Evolutionary conservation across 2,797 vertebrate species (phyloP).

Genomic region (Pseudochirops corinnae): DNA sequence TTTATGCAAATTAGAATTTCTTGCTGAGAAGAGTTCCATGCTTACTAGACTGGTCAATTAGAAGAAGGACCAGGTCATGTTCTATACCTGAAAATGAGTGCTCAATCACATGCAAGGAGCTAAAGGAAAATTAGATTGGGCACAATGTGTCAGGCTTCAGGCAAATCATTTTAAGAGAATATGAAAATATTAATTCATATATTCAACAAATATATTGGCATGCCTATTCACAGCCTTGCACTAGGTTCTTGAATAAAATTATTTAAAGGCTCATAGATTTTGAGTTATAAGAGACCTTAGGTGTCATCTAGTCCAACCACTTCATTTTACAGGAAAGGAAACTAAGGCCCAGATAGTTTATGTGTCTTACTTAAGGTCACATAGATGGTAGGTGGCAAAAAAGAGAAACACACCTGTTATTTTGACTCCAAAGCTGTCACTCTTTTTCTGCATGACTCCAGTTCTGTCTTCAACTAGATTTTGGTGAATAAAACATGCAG

Average conservation of each 20-base stretch:
- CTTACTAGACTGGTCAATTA: background rate
- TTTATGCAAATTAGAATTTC: background rate
- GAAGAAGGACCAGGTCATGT: background rate
- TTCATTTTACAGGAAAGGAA: background rate
- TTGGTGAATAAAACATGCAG: background rate
- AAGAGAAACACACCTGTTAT: background rate
- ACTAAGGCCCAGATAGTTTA: background rate
- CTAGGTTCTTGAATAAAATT: background rate
- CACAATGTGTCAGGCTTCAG: background rate
- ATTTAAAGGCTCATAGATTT: background rate
- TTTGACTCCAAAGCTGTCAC: background rate
- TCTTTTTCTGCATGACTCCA: background rate
- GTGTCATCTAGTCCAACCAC: background rate
- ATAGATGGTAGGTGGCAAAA: background rate
- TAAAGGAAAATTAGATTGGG: background rate
- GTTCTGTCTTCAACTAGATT: background rate
- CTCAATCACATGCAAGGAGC: background rate
- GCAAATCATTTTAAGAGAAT: constrained; percentile 9
- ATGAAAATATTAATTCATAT: background rate
- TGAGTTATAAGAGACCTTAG: background rate
- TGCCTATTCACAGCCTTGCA: background rate
- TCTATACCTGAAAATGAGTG: background rate
- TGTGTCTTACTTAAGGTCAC: background rate
- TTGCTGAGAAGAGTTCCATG: background rate
- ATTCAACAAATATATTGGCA: background rate